These are phyloP conservation scores for Aelia acuminata DNA, from an alignment of 2,888 invertebrate species.

Conservation along the genomic window DNA sequence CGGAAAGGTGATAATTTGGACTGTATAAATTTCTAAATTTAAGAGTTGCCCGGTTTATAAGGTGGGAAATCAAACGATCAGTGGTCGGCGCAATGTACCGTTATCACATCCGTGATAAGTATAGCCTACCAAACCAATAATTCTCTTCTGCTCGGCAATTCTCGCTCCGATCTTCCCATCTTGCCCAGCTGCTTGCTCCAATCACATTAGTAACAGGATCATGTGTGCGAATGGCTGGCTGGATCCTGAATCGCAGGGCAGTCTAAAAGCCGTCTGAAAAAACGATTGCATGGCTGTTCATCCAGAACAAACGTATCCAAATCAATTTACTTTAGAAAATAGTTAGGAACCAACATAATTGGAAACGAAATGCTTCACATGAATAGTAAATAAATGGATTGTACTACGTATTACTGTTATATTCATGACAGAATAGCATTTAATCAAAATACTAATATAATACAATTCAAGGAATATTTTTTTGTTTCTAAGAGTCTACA, in stretches of 20 bases:
- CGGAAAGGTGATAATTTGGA: background rate
- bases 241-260: background rate
- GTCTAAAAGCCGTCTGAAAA: background rate
- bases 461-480: no score
- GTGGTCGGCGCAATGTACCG: background rate
- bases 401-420: no score
- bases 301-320: background rate
- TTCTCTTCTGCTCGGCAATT: slow-evolving; percentile 10
- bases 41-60: background rate
- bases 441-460: no score
- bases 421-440: no score
- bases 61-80: slow-evolving; percentile 12
- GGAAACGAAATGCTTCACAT: background rate
- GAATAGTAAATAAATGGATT: no score
- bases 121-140: slow-evolving; percentile 26
- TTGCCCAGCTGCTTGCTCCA: background rate
- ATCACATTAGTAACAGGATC: background rate
- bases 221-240: background rate
- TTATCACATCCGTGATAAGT: slow-evolving; percentile 13
- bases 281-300: background rate
- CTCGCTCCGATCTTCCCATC: background rate
- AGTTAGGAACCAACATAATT: background rate
- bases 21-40: background rate
- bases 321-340: background rate
- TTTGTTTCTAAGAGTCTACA: background rate